Conservation (phyloP, 64 coral and sea anemone species). For the Trachythela sp. region DNA sequence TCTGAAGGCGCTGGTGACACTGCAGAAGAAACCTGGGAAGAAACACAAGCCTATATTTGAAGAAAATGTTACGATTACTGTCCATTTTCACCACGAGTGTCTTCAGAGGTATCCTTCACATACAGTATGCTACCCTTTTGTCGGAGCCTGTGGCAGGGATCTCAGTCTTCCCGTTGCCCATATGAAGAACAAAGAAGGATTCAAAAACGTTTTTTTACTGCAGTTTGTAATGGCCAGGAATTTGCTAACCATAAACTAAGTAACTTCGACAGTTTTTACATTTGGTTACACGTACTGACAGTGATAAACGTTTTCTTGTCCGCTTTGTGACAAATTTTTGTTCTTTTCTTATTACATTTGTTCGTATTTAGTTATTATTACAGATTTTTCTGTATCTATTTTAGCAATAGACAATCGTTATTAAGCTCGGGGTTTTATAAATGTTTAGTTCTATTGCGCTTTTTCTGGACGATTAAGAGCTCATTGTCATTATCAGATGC, state of each 20-base stretch:
- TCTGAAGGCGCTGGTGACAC: background rate
- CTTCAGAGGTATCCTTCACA: background rate
- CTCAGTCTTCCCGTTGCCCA: background rate
- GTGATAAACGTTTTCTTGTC: background rate
- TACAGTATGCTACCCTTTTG: background rate
- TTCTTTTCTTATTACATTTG: background rate
- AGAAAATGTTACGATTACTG: background rate
- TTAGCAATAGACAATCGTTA: too few species aligned
- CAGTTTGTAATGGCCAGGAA: background rate
- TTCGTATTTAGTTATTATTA: too few species aligned
- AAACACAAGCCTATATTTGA: background rate
- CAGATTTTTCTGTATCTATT: too few species aligned
- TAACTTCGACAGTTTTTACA: background rate
- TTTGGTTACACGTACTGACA: background rate
- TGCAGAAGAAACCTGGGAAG: background rate
- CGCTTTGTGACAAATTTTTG: background rate
- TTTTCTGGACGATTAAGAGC: too few species aligned
- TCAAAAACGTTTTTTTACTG: background rate
- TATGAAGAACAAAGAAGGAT: background rate
- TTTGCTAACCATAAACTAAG: slow-evolving; percentile 16
- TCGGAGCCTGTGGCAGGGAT: background rate
- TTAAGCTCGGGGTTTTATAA: too few species aligned
- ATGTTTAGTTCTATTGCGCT: too few species aligned
- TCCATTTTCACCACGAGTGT: slow-evolving; percentile 4
- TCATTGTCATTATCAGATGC: too few species aligned